These are phyloP conservation scores for Psephotus haematonotus DNA, from an alignment of 2,113 vertebrate species.

Conservation along the genomic window DNA sequence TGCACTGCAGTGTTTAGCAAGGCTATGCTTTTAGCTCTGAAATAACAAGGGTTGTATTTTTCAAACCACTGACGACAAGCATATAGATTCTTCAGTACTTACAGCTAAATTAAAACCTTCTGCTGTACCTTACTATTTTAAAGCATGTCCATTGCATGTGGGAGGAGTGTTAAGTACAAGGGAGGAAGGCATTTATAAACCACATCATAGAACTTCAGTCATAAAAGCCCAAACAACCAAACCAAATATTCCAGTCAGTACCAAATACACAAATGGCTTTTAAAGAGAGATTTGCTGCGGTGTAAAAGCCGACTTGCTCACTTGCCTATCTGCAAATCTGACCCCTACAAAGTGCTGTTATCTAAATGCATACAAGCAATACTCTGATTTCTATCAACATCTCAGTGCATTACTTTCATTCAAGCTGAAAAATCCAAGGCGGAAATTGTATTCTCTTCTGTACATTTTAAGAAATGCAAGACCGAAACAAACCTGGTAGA, in stretches of 20 bases:
- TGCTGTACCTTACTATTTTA: background rate
- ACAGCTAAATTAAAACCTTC: background rate
- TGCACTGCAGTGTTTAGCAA: background rate
- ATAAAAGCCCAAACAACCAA: background rate
- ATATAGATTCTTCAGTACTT: background rate
- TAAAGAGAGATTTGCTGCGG: background rate
- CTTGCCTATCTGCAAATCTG: background rate
- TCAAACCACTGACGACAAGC: background rate
- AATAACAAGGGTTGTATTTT: background rate
- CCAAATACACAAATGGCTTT: background rate
- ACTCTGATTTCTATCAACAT: background rate
- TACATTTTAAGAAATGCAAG: slow-evolving; percentile 38
- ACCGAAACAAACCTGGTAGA: slow-evolving; percentile 87
- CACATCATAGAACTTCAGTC: background rate
- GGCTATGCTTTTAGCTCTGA: background rate
- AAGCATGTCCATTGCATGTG: background rate
- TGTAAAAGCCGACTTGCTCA: background rate
- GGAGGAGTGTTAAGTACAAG: background rate
- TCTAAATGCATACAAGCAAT: background rate
- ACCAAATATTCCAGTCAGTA: background rate
- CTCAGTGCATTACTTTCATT: background rate
- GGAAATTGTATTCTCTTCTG: background rate
- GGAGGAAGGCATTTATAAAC: background rate
- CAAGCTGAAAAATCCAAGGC: background rate
- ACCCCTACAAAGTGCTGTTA: background rate